Evolutionary conservation across 2,888 invertebrate species (phyloP).

Genomic region (Melanotus villosus): DNA sequence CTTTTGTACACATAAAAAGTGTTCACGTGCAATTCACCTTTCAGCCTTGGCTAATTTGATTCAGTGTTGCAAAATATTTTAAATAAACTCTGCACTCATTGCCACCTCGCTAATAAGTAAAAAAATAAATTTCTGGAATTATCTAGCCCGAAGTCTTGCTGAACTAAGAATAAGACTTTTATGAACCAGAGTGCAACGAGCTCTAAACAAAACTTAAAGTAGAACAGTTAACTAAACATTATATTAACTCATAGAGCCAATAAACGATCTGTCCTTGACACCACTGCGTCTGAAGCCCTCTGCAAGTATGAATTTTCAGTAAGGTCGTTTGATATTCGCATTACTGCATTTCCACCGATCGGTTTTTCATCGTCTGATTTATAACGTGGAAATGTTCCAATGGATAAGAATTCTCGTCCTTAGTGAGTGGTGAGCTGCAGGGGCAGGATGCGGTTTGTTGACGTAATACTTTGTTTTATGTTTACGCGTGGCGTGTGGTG

Average conservation of each 20-base stretch:
- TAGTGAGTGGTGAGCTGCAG: slow-evolving; percentile 7
- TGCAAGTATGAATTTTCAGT: slow-evolving; percentile 8
- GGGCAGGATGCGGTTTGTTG: slow-evolving; percentile 43
- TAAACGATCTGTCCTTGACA: slow-evolving; percentile 38
- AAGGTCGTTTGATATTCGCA: slow-evolving; percentile 3
- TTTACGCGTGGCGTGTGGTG: slow-evolving; percentile 42
- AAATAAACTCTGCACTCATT: neutral
- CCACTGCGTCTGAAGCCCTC: slow-evolving; percentile 19
- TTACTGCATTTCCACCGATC: neutral
- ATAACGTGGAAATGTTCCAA: slow-evolving; percentile 7
- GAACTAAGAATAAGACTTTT: slow-evolving; percentile 28
- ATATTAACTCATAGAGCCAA: slow-evolving; percentile 27
- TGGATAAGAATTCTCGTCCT: slow-evolving; percentile 8
- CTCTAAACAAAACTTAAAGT: slow-evolving; percentile 30
- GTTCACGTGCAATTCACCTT: slow-evolving; percentile 18
- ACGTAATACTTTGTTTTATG: slow-evolving; percentile 45
- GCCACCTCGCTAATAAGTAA: slow-evolving; percentile 6
- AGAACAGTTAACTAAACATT: slow-evolving; percentile 38
- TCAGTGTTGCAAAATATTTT: slow-evolving; percentile 10
- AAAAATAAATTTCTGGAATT: neutral
- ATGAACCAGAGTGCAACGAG: slow-evolving; percentile 32
- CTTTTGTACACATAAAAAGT: slow-evolving; percentile 25
- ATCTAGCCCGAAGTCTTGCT: neutral
- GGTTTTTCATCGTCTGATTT: neutral
- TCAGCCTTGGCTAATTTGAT: slow-evolving; percentile 10